Conservation (phyloP, 2,888 invertebrate species). For the Tryphoninae sp. region DNA sequence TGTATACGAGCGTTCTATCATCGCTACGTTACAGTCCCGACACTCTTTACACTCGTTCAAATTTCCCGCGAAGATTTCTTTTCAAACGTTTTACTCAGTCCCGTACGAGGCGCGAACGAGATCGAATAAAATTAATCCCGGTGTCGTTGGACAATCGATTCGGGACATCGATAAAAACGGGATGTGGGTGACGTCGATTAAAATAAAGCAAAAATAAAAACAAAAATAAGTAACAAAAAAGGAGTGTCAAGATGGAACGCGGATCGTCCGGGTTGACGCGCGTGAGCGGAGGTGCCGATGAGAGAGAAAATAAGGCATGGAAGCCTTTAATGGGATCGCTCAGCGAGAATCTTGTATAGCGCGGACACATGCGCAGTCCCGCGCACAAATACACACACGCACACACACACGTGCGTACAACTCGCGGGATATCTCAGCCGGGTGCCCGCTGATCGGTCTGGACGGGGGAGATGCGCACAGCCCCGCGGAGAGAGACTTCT, state of each 20-base stretch:
- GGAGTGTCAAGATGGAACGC: slow-evolving; percentile 47
- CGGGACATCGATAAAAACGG: slow-evolving; percentile 23
- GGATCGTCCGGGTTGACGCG: background rate
- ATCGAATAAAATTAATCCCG: slow-evolving; percentile 19
- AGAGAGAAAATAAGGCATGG: slow-evolving; percentile 62
- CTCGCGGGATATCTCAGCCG: slow-evolving; percentile 47
- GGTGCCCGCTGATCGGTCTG: slow-evolving; percentile 36
- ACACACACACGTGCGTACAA: slow-evolving; percentile 2
- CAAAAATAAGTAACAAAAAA: slow-evolving; percentile 39
- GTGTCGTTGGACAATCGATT: slow-evolving; percentile 24
- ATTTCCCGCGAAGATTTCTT: background rate
- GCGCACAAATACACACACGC: slow-evolving; percentile 1
- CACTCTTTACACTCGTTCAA: background rate
- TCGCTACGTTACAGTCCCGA: slow-evolving; percentile 8
- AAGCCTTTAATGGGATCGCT: slow-evolving; percentile 63
- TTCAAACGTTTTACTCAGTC: background rate
- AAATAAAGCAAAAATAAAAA: slow-evolving; percentile 15
- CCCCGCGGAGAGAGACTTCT: background rate
- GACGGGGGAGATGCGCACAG: slow-evolving; percentile 10
- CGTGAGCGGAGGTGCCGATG: slow-evolving; percentile 61
- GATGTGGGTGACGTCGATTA: slow-evolving; percentile 35
- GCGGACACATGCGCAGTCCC: background rate
- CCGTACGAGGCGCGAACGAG: background rate
- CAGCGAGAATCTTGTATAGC: slow-evolving; percentile 55
- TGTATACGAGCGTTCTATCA: slow-evolving; percentile 31